phyloP scores from a whole-genome alignment of 2,113 vertebrate genomes.

The Nesogale talazaci region DNA sequence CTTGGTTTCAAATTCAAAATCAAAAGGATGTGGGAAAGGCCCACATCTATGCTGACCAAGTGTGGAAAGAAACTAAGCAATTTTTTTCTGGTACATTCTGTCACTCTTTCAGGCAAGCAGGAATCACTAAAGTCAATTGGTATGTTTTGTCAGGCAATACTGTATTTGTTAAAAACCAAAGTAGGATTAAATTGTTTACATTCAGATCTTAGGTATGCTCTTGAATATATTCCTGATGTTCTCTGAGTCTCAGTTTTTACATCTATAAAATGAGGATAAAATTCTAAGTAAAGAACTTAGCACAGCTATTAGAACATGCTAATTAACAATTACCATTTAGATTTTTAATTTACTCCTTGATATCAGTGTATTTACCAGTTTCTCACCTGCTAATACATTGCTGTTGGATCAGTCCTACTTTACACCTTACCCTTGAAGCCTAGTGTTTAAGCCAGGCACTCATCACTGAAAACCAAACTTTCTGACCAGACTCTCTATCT shows the following conservation, averaged over 20 bases:
- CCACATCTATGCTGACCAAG: not conserved
- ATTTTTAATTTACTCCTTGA: not conserved
- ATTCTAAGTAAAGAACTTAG: not conserved
- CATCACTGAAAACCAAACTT: no score
- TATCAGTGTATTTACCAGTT: not conserved
- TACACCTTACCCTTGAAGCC: not conserved
- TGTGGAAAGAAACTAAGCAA: not conserved
- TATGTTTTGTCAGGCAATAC: not conserved
- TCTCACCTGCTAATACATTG: not conserved
- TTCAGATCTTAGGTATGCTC: not conserved
- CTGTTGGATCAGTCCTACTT: not conserved
- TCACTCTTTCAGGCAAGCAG: not conserved
- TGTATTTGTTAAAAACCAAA: not conserved
- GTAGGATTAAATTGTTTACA: not conserved
- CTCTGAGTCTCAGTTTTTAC: slow-evolving; percentile 26
- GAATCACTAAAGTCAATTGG: slow-evolving; percentile 8
- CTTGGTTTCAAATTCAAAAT: not conserved
- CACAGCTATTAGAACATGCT: not conserved
- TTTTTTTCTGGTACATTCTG: not conserved
- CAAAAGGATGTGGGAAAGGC: not conserved
- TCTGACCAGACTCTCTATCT: no score
- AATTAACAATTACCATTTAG: not conserved
- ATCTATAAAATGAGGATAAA: not conserved
- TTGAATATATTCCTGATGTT: not conserved
- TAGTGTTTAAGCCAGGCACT: not conserved